Evolutionary conservation across 2,113 vertebrate species (phyloP).

Genomic region (Uria aalge): DNA sequence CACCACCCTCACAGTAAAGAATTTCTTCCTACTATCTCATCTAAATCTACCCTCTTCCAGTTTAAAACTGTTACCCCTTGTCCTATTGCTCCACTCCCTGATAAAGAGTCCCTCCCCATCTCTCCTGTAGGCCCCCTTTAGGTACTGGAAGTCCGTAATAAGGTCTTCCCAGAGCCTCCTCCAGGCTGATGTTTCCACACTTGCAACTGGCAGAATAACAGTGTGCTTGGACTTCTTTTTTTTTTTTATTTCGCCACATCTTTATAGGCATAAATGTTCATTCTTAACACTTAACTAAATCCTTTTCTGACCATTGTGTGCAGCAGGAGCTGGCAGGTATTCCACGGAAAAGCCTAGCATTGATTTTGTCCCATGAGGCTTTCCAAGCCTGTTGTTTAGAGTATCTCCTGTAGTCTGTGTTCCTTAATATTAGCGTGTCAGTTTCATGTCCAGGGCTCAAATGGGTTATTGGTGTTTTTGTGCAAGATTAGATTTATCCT

Average conservation of each 20-base stretch:
- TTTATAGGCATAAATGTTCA: background rate
- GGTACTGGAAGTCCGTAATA: background rate
- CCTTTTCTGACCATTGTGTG: background rate
- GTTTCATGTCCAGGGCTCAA: background rate
- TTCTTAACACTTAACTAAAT: background rate
- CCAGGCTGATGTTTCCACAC: background rate
- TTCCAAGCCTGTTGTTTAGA: background rate
- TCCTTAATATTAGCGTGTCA: background rate
- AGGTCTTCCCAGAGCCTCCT: background rate
- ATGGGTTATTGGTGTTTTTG: background rate
- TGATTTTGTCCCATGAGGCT: background rate
- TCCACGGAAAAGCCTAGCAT: background rate
- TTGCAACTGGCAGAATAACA: background rate
- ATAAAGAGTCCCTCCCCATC: background rate
- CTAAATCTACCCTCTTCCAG: background rate
- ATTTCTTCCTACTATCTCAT: background rate
- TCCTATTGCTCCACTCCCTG: background rate
- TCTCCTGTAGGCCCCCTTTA: background rate
- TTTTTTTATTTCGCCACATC: background rate
- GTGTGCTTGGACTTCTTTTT: background rate
- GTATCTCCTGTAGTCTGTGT: background rate
- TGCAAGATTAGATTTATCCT: constrained; percentile 15
- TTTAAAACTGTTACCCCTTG: background rate
- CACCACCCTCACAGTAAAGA: background rate
- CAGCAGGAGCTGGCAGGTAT: background rate